Conservation (phyloP, 2,888 invertebrate species). For the Drosophila trichaetosa region DNA sequence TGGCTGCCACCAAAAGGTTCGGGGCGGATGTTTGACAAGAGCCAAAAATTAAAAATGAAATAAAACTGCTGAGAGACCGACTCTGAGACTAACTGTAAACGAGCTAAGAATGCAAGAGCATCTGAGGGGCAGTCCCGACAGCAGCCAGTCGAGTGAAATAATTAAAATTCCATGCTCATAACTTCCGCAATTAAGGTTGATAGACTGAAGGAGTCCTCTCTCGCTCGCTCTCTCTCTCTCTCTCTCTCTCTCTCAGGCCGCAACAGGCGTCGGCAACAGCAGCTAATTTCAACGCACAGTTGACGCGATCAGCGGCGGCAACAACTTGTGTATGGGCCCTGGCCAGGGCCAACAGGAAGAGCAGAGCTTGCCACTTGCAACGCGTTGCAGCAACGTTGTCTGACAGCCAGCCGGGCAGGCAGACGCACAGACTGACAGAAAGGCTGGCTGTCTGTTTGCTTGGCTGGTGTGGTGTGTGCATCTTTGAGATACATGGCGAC, state of each 20-base stretch:
- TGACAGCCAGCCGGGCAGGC: slow-evolving; percentile 35
- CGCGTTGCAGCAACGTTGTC: slow-evolving; percentile 24
- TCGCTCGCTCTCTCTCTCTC: neutral
- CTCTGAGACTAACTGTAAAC: slow-evolving; percentile 65
- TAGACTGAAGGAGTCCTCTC: slow-evolving; percentile 51
- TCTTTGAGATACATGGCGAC: slow-evolving; percentile 54
- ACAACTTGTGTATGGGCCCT: slow-evolving; percentile 46
- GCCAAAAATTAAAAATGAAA: slow-evolving; percentile 28
- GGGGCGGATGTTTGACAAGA: slow-evolving; percentile 71
- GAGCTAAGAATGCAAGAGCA: slow-evolving; percentile 58
- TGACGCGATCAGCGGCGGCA: slow-evolving; percentile 60
- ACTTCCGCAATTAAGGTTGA: slow-evolving; percentile 81
- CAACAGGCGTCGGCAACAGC: slow-evolving; percentile 62
- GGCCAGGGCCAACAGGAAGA: slow-evolving; percentile 20
- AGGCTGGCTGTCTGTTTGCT: slow-evolving; percentile 26
- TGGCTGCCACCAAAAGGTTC: slow-evolving; percentile 50
- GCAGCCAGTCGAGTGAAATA: slow-evolving; percentile 67
- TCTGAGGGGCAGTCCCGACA: slow-evolving; percentile 8
- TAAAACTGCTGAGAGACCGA: slow-evolving; percentile 10
- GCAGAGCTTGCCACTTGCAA: slow-evolving; percentile 51
- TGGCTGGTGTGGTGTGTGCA: slow-evolving; percentile 33
- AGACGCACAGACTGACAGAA: slow-evolving; percentile 31
- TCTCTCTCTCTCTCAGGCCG: neutral
- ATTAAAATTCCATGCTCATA: slow-evolving; percentile 80
- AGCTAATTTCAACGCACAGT: slow-evolving; percentile 81